Evolutionary conservation across 2,113 vertebrate genomes (phyloP).

Genomic region (Dromaius novaehollandiae): DNA sequence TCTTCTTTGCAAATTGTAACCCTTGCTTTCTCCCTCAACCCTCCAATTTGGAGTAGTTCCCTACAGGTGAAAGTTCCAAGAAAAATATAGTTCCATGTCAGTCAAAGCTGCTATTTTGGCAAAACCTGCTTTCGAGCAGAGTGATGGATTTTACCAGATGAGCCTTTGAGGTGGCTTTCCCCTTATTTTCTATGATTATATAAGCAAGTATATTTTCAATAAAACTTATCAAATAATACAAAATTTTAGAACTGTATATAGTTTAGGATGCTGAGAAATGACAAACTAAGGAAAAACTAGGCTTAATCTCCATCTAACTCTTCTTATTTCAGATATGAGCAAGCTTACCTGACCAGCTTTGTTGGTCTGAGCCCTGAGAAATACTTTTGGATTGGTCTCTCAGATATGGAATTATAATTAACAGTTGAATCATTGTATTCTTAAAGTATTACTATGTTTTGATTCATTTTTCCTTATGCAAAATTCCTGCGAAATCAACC

Average conservation of each 20-base stretch:
- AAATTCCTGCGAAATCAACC: neutral
- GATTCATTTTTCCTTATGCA: neutral
- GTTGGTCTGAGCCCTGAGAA: no score
- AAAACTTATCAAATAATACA: neutral
- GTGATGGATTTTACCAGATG: neutral
- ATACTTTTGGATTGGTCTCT: no score
- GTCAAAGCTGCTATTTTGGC: neutral
- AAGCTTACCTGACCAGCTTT: no score
- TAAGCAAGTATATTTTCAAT: neutral
- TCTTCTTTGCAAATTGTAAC: rapidly evolving
- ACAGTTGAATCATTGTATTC: neutral
- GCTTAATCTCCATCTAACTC: no score
- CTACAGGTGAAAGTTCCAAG: neutral
- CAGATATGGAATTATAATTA: neutral
- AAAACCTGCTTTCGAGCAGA: neutral
- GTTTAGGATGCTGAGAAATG: no score
- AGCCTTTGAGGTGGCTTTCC: neutral
- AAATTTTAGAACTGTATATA: neutral
- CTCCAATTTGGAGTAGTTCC: neutral
- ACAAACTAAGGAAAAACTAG: no score
- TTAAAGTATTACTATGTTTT: neutral
- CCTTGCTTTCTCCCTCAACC: neutral
- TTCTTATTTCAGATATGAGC: no score
- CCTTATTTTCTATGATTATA: neutral
- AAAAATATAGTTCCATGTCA: neutral